A percentile compares a stretch with the other conserved stretches of the same genome.
Evolutionary conservation across 2,113 vertebrate genomes (phyloP).

Genomic region (Dunckerocampus dactyliophorus): DNA sequence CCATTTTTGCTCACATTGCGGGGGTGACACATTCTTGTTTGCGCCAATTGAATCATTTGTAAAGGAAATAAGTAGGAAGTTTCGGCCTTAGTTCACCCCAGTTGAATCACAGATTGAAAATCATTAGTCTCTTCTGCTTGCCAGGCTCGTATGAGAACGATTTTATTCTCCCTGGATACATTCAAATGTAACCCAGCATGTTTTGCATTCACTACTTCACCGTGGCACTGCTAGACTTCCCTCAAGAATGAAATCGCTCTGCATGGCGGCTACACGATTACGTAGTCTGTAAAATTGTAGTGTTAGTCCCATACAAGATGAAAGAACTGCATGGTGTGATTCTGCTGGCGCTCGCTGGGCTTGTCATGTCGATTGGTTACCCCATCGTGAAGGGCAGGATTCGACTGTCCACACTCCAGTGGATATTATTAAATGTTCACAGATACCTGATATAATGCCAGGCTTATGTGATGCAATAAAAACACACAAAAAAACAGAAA

Average conservation of each 20-base stretch:
- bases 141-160: background rate
- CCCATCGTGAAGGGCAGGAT: conserved; percentile 29
- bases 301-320: conserved; percentile 11
- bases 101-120: background rate
- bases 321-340: conserved; percentile 13
- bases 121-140: background rate
- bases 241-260: conserved; percentile 6
- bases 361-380: conserved; percentile 46
- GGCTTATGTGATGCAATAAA: background rate
- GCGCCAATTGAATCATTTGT: background rate
- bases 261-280: conserved; percentile 6
- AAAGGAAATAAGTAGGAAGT: background rate
- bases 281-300: conserved; percentile 19
- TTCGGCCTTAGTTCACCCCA: background rate
- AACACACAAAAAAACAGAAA: background rate
- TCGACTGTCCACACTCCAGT: conserved; percentile 24
- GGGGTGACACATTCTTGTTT: background rate
- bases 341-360: conserved; percentile 11
- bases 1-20: background rate
- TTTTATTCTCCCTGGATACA: background rate
- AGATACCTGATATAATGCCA: background rate
- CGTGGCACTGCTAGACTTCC: conserved; percentile 3
- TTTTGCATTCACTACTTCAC: conserved; percentile 1
- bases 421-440: background rate
- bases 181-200: background rate